phyloP scores from a whole-genome alignment of 2,113 vertebrate genomes.

The Numida meleagris region DNA sequence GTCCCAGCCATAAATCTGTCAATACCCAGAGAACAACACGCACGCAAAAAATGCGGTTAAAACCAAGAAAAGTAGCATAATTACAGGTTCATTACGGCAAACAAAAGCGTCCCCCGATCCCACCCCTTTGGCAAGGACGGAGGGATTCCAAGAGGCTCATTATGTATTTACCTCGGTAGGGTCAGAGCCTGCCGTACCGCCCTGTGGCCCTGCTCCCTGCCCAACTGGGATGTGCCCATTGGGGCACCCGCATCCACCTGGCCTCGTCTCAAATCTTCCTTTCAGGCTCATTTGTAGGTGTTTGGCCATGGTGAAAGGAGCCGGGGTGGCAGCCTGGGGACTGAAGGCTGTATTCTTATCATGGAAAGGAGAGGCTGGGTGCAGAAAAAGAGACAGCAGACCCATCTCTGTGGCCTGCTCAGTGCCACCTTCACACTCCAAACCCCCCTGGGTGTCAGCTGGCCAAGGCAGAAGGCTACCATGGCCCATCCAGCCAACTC shows the following conservation, averaged over 20 bases:
- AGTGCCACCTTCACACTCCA: neutral
- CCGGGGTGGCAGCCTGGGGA: neutral
- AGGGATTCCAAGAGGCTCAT: slow-evolving; percentile 75
- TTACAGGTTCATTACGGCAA: slow-evolving; percentile 78
- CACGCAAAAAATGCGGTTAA: slow-evolving; percentile 72
- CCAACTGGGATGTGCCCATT: slow-evolving; percentile 36
- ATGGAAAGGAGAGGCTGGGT: neutral
- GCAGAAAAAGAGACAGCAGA: neutral
- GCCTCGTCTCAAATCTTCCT: slow-evolving; percentile 35
- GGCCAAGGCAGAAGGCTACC: accelerated
- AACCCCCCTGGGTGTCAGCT: neutral
- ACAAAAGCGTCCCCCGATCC: slow-evolving; percentile 76
- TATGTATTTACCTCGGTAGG: slow-evolving; percentile 76
- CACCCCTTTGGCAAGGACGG: slow-evolving; percentile 75
- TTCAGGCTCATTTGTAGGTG: neutral
- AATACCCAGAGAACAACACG: slow-evolving; percentile 74
- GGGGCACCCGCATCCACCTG: neutral
- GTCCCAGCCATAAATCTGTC: slow-evolving; percentile 75
- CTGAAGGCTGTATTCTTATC: neutral
- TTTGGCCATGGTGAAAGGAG: neutral
- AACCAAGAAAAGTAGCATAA: slow-evolving; percentile 77
- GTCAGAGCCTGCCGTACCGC: slow-evolving; percentile 68
- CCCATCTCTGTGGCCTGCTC: neutral
- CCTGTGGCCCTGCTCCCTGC: slow-evolving; percentile 59
- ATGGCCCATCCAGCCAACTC: neutral